Conservation (phyloP, 2,113 vertebrate genomes). For the Microcebus tavaratra region DNA sequence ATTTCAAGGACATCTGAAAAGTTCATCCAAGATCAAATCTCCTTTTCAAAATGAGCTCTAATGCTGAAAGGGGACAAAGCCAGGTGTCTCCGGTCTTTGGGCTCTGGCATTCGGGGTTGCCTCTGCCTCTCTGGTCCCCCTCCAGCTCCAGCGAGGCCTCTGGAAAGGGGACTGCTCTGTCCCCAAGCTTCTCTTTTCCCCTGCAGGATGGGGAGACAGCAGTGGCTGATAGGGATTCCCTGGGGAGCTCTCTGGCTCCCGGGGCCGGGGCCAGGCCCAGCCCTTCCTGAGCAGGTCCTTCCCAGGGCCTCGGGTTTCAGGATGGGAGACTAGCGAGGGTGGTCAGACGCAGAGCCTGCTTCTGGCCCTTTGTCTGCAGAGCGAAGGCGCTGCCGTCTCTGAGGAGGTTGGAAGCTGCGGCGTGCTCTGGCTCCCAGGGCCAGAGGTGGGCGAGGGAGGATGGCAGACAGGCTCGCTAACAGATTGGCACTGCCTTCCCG, state of each 20-base stretch:
- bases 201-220: neutral
- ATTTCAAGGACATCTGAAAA: constrained; percentile 1
- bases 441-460: neutral
- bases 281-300: constrained; percentile 12
- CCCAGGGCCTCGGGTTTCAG: constrained; percentile 54
- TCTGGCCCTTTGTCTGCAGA: neutral
- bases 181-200: constrained; percentile 24
- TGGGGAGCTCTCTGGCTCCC: constrained; percentile 16
- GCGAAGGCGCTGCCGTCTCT: neutral
- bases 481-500: neutral
- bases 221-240: neutral
- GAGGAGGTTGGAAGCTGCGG: neutral
- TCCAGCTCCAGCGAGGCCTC: neutral
- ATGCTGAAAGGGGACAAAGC: neutral
- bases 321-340: neutral
- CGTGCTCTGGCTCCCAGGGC: neutral
- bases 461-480: neutral
- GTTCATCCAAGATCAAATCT: constrained; percentile 39
- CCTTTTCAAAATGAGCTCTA: neutral
- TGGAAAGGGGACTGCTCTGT: neutral
- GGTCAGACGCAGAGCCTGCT: neutral
- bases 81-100: neutral
- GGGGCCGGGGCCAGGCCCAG: neutral
- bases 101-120: neutral
- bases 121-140: neutral